Conservation (phyloP, 1,140 invertebrate genomes). For the Drosophila punjabiensis region DNA sequence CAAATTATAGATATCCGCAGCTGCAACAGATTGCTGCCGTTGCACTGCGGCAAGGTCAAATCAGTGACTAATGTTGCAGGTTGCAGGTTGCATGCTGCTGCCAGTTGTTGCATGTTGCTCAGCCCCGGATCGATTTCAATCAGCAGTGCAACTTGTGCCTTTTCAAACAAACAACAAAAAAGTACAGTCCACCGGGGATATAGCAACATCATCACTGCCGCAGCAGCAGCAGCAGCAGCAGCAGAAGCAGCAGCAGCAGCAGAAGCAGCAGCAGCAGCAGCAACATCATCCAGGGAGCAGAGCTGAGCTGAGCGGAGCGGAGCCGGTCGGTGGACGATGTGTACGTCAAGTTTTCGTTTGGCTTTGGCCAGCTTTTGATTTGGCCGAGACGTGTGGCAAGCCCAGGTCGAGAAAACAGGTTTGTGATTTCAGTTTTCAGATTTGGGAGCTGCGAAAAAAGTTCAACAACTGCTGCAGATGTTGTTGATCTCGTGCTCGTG, state of each 20-base stretch:
- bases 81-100: conserved; percentile 10
- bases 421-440: conserved; percentile 75
- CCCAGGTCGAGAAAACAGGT: conserved; percentile 66
- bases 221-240: conserved; percentile 52
- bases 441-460: conserved; percentile 79
- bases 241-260: not conserved
- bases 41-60: conserved; percentile 50
- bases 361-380: conserved; percentile 72
- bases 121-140: conserved; percentile 71
- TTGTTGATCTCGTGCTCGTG: conserved; percentile 52
- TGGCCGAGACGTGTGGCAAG: conserved; percentile 78
- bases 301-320: conserved; percentile 14
- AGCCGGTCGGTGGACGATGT: not conserved
- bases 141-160: conserved; percentile 58
- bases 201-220: conserved; percentile 26
- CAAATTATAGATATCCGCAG: conserved; percentile 60
- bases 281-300: not conserved
- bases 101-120: conserved; percentile 26
- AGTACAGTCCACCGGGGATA: conserved; percentile 65
- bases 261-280: conserved; percentile 11
- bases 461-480: conserved; percentile 75
- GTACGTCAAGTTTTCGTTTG: conserved; percentile 59
- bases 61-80: conserved; percentile 37
- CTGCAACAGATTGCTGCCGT: conserved; percentile 53
- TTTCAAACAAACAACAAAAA: conserved; percentile 71